These are phyloP conservation scores for Drosophila willistoni DNA, from an alignment of 1,140 invertebrate genomes.

Conservation along the genomic window DNA sequence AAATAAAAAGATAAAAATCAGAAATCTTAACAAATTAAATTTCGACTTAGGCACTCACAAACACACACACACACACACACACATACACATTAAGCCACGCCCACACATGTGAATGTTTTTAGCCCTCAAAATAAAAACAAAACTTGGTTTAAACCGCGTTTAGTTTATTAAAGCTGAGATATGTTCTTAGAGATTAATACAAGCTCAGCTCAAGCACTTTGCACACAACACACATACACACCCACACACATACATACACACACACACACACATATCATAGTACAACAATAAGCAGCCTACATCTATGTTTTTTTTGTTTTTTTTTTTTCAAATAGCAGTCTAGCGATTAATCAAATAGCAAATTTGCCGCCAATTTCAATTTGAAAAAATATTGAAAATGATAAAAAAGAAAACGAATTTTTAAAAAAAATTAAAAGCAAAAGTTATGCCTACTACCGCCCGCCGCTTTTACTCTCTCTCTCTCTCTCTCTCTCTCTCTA, in stretches of 20 bases:
- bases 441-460: constrained; percentile 78
- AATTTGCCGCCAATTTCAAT: constrained; percentile 39
- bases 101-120: constrained; percentile 19
- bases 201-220: constrained; percentile 3
- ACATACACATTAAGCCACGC: constrained; percentile 16
- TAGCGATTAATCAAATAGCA: constrained; percentile 21
- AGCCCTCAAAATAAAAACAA: not conserved
- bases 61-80: constrained; percentile 27
- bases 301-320: not conserved
- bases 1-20: not conserved
- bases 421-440: constrained; percentile 46
- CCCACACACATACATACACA: not conserved
- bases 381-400: constrained; percentile 33
- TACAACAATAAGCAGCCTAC: constrained; percentile 13
- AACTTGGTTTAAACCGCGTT: not conserved
- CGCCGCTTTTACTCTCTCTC: constrained; percentile 72
- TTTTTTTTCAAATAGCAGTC: constrained; percentile 1
- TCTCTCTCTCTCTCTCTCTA: constrained; percentile 44
- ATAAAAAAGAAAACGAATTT: constrained; percentile 43
- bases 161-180: constrained; percentile 3
- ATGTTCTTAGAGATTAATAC: not conserved
- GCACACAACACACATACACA: not conserved
- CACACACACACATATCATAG: constrained; percentile 12
- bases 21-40: not conserved
- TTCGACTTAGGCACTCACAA: not conserved